Evolutionary conservation across 2,888 invertebrate genomes (phyloP).

Genomic region (Dolichopus griseipennis): DNA sequence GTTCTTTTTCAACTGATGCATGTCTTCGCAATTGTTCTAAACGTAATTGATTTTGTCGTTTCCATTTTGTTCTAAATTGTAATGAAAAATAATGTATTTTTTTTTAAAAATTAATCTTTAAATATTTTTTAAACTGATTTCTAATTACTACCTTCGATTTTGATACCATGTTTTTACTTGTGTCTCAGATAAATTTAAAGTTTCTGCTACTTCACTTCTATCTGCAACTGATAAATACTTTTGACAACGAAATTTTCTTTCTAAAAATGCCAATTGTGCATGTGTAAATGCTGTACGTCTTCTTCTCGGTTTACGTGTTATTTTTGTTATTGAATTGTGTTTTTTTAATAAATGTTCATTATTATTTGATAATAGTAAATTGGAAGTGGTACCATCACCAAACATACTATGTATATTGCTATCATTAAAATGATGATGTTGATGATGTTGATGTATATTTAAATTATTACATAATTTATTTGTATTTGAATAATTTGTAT

Average conservation of each 20-base stretch:
- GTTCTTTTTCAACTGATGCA: constrained; percentile 65
- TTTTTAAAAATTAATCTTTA: background rate
- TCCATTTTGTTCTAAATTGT: constrained; percentile 72
- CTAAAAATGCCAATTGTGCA: constrained; percentile 83
- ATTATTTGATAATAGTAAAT: constrained; percentile 1
- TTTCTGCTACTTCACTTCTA: constrained; percentile 84
- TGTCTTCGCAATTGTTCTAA: constrained; percentile 79
- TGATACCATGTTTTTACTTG: constrained; percentile 90
- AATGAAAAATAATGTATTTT: constrained; percentile 12
- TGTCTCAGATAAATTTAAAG: constrained; percentile 80
- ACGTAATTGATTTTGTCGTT: constrained; percentile 78
- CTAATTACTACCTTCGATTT: constrained; percentile 36
- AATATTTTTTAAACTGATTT: background rate
- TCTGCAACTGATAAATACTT: constrained; percentile 92
- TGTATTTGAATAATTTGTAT: constrained; percentile 32
- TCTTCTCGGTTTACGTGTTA: constrained; percentile 69
- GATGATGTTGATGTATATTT: constrained; percentile 19
- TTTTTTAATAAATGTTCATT: constrained; percentile 28
- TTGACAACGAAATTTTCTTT: constrained; percentile 84
- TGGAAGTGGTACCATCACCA: background rate
- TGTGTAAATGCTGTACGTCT: constrained; percentile 89
- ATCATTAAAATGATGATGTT: background rate
- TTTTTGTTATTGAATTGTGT: constrained; percentile 42
- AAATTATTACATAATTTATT: constrained; percentile 11
- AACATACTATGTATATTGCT: background rate